phyloP scores from a whole-genome alignment of 2,113 vertebrate species.

The Alaudala cheleensis region DNA sequence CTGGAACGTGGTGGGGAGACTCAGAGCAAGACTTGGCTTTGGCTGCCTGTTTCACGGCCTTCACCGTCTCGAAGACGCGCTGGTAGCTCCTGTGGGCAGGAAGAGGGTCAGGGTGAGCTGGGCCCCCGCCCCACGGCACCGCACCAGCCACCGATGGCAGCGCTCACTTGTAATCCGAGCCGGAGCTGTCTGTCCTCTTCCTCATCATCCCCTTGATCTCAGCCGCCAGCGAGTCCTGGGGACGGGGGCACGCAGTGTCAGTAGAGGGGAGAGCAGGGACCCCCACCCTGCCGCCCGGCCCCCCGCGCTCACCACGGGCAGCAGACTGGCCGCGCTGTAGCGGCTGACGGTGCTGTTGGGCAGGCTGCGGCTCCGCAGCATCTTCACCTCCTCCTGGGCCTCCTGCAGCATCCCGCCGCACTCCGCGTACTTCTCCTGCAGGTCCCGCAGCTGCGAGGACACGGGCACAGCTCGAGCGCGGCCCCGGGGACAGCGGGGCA shows the following conservation, averaged over 20 bases:
- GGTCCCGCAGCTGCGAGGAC: constrained; percentile 76
- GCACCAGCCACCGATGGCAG: accelerated
- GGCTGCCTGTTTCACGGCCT: constrained; percentile 75
- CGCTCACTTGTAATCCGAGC: constrained; percentile 82
- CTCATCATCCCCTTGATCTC: constrained; percentile 89
- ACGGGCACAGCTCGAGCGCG: neutral
- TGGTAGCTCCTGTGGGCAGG: constrained; percentile 68
- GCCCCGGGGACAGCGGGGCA: neutral
- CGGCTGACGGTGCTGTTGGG: constrained; percentile 83
- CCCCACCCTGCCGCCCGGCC: accelerated
- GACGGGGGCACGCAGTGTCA: accelerated
- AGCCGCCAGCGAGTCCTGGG: constrained; percentile 80
- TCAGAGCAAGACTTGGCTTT: constrained; percentile 73
- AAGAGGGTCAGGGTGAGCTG: neutral
- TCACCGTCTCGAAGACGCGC: constrained; percentile 85
- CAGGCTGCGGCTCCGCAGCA: constrained; percentile 77
- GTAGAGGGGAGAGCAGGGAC: neutral
- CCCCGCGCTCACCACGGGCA: constrained; percentile 80
- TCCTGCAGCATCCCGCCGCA: constrained; percentile 83
- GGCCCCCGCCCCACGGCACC: accelerated
- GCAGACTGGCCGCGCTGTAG: constrained; percentile 73
- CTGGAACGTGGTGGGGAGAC: constrained; percentile 64
- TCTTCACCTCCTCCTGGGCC: constrained; percentile 83
- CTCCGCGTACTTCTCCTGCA: constrained; percentile 82
- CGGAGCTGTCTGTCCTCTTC: constrained; percentile 80